A percentile compares a stretch with the other conserved stretches of the same genome.
These are phyloP conservation scores for Drosophila asahinai DNA, from an alignment of 1,140 invertebrate genomes.

Conservation along the genomic window DNA sequence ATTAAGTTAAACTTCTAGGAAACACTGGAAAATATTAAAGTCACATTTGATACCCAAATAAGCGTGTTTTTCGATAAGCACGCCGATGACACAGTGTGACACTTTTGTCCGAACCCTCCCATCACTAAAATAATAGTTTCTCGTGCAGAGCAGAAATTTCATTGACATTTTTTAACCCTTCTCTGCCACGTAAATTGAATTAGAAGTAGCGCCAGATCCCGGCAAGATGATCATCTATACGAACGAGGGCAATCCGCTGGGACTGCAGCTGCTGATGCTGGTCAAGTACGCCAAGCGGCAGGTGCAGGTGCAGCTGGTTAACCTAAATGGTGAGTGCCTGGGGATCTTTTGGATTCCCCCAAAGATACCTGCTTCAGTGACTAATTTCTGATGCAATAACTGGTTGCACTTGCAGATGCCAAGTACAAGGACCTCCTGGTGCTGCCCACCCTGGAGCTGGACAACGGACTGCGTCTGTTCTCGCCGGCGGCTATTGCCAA, in stretches of 20 bases:
- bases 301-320: constrained; percentile 86
- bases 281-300: constrained; percentile 87
- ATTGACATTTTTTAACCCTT: constrained; percentile 30
- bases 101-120: not conserved
- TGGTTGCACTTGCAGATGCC: constrained; percentile 57
- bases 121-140: constrained; percentile 36
- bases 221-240: constrained; percentile 88
- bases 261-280: constrained; percentile 89
- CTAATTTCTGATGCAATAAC: constrained; percentile 70
- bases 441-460: constrained; percentile 86
- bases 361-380: constrained; percentile 8
- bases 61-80: constrained; percentile 1
- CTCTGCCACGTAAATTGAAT: constrained; percentile 79
- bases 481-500: constrained; percentile 87
- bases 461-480: constrained; percentile 86
- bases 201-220: constrained; percentile 28
- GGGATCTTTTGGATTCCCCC: not conserved
- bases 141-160: constrained; percentile 20
- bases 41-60: not conserved
- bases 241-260: constrained; percentile 90
- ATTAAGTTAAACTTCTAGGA: too few species aligned
- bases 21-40: not conserved
- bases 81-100: not conserved
- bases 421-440: constrained; percentile 68
- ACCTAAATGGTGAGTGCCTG: constrained; percentile 86